Evolutionary conservation across 1,140 invertebrate genomes (phyloP).

Genomic region (Episyrphus balteatus): DNA sequence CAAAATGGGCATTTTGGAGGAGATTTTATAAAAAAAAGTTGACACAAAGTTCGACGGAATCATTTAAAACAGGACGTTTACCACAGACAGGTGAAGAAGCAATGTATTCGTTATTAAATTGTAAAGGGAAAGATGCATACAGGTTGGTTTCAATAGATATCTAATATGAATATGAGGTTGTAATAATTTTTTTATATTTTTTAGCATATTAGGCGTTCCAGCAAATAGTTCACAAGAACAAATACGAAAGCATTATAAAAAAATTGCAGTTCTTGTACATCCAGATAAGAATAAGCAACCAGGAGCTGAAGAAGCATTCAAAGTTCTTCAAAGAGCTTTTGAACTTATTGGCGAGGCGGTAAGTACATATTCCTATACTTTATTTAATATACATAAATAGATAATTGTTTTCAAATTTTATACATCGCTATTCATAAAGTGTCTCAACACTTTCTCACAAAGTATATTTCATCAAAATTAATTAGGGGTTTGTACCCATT

Average conservation of each 20-base stretch:
- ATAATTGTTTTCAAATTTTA: no score
- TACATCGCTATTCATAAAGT: no score
- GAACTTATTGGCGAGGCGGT: conserved; percentile 88
- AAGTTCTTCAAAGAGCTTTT: conserved; percentile 88
- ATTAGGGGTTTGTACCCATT: not conserved
- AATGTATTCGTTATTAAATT: conserved; percentile 81
- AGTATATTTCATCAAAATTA: not conserved
- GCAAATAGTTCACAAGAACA: conserved; percentile 82
- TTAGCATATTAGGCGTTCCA: conserved; percentile 75
- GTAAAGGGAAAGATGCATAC: conserved; percentile 91
- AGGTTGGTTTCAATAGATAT: conserved; percentile 40
- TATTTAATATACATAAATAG: no score
- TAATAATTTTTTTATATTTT: not conserved
- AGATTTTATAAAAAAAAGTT: conserved; percentile 28
- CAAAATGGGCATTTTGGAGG: conserved; percentile 32
- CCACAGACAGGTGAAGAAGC: conserved; percentile 87
- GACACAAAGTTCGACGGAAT: conserved; percentile 18
- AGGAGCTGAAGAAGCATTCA: conserved; percentile 91
- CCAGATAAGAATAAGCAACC: conserved; percentile 91
- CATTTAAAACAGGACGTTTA: conserved; percentile 42
- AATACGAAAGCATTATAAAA: conserved; percentile 86
- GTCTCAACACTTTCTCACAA: no score
- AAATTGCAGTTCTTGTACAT: conserved; percentile 87
- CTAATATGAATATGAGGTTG: not conserved
- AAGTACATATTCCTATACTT: conserved; percentile 29